Evolutionary conservation across 2,888 invertebrate species (phyloP).

Genomic region (Bursaphelenchus okinawaensis): DNA sequence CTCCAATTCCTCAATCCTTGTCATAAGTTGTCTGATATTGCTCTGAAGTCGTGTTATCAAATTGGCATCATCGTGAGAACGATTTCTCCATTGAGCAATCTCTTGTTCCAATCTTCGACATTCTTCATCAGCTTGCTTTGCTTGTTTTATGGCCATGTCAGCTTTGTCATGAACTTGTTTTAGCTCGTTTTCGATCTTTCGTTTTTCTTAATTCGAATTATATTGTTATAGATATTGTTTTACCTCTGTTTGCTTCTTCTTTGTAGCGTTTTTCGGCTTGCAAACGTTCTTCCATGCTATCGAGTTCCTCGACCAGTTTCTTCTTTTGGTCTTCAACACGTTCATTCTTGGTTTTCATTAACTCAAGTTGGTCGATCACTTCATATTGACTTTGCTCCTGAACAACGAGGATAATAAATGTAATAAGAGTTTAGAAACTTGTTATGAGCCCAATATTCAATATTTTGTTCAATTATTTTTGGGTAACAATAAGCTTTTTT

Average conservation of each 20-base stretch:
- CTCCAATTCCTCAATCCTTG: slow-evolving; percentile 90
- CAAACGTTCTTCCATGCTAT: slow-evolving; percentile 59
- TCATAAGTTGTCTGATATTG: slow-evolving; percentile 91
- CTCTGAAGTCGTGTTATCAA: slow-evolving; percentile 92
- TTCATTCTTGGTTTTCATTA: slow-evolving; percentile 23
- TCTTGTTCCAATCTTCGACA: slow-evolving; percentile 88
- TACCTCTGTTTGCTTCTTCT: slow-evolving; percentile 32
- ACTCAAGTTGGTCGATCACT: slow-evolving; percentile 37
- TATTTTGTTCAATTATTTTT: no score
- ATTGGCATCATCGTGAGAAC: slow-evolving; percentile 91
- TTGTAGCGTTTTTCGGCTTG: slow-evolving; percentile 36
- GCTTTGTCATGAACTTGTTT: slow-evolving; percentile 95
- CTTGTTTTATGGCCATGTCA: slow-evolving; percentile 89
- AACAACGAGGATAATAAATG: not conserved
- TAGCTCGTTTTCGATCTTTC: slow-evolving; percentile 93
- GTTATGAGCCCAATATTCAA: no score
- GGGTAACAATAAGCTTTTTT: no score
- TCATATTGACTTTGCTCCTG: slow-evolving; percentile 22
- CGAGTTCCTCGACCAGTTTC: slow-evolving; percentile 67
- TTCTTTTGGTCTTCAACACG: slow-evolving; percentile 24
- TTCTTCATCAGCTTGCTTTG: slow-evolving; percentile 92
- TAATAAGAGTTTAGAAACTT: no score
- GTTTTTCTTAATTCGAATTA: slow-evolving; percentile 62
- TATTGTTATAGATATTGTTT: not conserved
- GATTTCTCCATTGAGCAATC: slow-evolving; percentile 81